Base-by-base conservation (phyloP, 2,113 vertebrate genomes). In the Colius striatus region DNA sequence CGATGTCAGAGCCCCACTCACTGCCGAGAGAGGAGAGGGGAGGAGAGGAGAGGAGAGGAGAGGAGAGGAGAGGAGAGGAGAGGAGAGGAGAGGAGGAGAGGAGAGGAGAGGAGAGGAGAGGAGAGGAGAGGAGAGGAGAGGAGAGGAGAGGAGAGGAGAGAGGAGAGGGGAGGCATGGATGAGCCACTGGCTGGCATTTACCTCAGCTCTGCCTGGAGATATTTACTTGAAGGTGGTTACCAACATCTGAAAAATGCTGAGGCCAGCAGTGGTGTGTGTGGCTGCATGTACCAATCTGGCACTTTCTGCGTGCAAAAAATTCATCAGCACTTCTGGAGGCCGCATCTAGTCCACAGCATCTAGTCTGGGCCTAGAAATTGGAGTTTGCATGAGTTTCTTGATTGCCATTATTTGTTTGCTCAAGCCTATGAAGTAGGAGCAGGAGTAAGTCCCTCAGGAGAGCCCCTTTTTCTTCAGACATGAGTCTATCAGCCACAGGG, bases 361-460 rank as follows among this genome's bases (percentile, higher is more conserved):
- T 29, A 14, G 36, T 41, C 80, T 20, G 47, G 16, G 21, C 65
- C 7, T 10, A 3, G 60, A 71, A 57, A 26, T 0, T 19, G 51
- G 12, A 1, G 9, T 51, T 50, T 13, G 6, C 12, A 1, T 0
- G 3, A 9, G 41, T 3, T 1, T 23, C 54, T 20, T 16, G 62
- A 15, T 2, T 0, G 0, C 54, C 2, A 0, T 0, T 14, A 4
- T 43, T 62, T 32, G 32, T 45, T 8, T 47, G 57, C 57, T 58
- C 74, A n/a, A 41, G 4, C 23, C 53, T 29, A 0, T 11, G 58
- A 11, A 63, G 58, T 0, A 41, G 57, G 55, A 86, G 38, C 80
- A 63, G 45, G 60, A 65, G 6, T 10, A 18, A 38, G 20, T 41
- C 57, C 57, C 62, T 26, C 20, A 1, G 61, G 27, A 67, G 11